These are phyloP conservation scores for Allygus modestus DNA, from an alignment of 2,888 invertebrate genomes.

Conservation along the genomic window DNA sequence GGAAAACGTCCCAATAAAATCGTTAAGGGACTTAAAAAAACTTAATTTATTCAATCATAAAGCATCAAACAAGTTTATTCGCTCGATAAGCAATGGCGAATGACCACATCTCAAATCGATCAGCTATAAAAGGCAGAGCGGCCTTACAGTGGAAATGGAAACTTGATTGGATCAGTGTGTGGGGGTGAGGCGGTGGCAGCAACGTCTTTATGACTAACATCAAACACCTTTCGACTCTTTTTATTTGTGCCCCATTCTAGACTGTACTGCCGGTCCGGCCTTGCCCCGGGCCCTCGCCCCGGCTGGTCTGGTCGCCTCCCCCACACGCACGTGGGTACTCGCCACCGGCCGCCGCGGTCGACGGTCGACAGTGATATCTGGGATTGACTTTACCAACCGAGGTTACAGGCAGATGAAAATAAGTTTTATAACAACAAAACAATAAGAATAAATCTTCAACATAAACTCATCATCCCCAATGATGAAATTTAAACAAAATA, in stretches of 20 bases:
- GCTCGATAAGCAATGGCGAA: background rate
- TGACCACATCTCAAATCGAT: background rate
- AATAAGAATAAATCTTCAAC: no score
- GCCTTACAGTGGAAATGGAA: background rate
- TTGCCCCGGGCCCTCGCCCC: background rate
- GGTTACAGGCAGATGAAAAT: no score
- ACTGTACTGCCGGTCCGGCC: background rate
- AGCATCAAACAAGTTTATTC: background rate
- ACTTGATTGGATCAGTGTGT: background rate
- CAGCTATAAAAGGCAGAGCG: conserved; percentile 1
- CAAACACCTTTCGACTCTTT: no score
- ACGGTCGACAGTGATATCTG: no score
- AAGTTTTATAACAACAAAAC: no score
- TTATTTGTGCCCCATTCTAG: background rate
- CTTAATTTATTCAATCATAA: background rate
- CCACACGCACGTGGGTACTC: background rate
- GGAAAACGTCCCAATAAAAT: background rate
- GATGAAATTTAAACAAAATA: no score
- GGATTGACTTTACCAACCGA: no score
- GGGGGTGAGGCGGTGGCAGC: background rate
- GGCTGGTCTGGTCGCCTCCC: background rate
- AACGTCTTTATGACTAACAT: conserved; percentile 8
- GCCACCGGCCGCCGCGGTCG: background rate
- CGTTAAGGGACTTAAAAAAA: background rate
- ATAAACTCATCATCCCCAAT: no score